These are phyloP conservation scores for Macrotis lagotis DNA, from an alignment of 2,113 vertebrate genomes.

Conservation along the genomic window DNA sequence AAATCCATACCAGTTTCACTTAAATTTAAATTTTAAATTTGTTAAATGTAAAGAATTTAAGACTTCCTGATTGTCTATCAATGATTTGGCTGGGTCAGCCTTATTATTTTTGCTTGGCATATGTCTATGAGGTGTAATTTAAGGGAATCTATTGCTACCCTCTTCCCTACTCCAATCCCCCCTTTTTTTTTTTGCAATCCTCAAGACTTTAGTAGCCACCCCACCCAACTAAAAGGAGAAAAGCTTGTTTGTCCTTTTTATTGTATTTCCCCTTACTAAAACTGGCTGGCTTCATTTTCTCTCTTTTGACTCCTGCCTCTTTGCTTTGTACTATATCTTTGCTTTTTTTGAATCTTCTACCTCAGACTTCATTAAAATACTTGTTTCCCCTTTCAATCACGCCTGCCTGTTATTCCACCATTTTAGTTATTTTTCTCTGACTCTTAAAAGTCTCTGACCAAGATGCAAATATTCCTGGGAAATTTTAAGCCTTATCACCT, in stretches of 20 bases:
- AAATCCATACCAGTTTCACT: background rate
- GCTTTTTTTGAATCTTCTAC: background rate
- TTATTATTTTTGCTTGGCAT: background rate
- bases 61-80: background rate
- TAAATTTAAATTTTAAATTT: background rate
- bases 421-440: slow-evolving; percentile 19
- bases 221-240: background rate
- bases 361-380: background rate
- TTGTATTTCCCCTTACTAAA: background rate
- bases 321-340: background rate
- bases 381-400: background rate
- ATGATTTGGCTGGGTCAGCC: background rate
- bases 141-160: background rate
- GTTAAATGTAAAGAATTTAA: background rate
- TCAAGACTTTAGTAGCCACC: background rate
- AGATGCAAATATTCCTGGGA: background rate
- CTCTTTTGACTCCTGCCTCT: background rate
- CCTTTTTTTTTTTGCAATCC: background rate
- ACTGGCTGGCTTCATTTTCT: background rate
- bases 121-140: background rate
- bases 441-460: background rate
- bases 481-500: background rate
- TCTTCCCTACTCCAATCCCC: background rate
- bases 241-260: background rate
- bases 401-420: background rate